phyloP scores from a whole-genome alignment of 2,113 vertebrate species.

The Recurvirostra avosetta region DNA sequence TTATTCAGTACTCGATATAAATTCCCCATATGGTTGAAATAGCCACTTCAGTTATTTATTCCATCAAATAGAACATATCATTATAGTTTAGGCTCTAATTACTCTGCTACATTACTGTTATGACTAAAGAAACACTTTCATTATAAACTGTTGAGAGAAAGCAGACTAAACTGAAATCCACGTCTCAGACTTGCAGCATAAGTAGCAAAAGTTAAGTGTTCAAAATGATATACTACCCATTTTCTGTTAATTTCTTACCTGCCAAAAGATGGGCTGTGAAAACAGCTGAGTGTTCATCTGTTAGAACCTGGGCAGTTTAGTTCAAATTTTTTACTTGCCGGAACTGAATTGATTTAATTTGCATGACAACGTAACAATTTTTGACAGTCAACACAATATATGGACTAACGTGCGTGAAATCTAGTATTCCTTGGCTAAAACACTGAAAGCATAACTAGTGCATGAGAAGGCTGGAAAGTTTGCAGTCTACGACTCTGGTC shows the following conservation, averaged over 20 bases:
- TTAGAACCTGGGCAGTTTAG: background rate
- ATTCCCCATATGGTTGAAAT: background rate
- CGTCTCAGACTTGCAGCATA: background rate
- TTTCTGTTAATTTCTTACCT: background rate
- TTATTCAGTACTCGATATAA: background rate
- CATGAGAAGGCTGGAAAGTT: background rate
- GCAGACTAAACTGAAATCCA: background rate
- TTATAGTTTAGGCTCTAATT: background rate
- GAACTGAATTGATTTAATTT: background rate
- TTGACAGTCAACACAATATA: background rate
- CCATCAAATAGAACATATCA: background rate
- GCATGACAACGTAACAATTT: background rate
- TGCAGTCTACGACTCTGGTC: background rate
- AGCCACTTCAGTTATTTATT: background rate
- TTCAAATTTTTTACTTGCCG: background rate
- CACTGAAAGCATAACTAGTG: background rate
- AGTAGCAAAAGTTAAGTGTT: background rate
- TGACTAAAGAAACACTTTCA: background rate
- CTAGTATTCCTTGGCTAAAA: background rate
- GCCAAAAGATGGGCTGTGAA: background rate
- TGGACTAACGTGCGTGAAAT: background rate
- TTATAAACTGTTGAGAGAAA: background rate
- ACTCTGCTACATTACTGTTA: background rate
- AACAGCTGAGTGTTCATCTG: background rate
- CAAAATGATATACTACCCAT: fast-evolving